Percentiles rank a stretch among this genome's conserved stretches.
Conservation (phyloP, 2,797 vertebrate genomes). For the Nyctalus aviator region DNA sequence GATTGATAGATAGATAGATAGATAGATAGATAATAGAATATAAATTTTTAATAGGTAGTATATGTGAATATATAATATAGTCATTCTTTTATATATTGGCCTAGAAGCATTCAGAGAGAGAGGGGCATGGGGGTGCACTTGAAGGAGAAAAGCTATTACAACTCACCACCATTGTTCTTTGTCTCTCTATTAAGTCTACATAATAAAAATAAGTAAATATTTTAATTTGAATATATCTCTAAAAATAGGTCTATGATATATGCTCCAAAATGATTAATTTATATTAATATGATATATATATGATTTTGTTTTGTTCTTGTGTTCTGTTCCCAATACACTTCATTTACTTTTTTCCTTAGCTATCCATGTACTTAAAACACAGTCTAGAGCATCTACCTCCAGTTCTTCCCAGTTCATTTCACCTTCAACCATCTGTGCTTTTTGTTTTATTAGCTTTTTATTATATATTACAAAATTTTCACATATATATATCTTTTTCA, state of each 20-base stretch:
- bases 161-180: not conserved
- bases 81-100: not conserved
- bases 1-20: not conserved
- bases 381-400: not conserved
- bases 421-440: not conserved
- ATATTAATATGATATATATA: not conserved
- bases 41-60: not conserved
- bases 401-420: not conserved
- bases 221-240: not conserved
- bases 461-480: not conserved
- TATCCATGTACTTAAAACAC: not conserved
- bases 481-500: not conserved
- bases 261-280: not conserved
- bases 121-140: rapidly evolving
- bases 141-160: not conserved
- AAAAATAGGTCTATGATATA: not conserved
- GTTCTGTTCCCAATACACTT: not conserved
- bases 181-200: not conserved
- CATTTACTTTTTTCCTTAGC: not conserved
- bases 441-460: not conserved
- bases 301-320: not conserved
- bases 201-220: not conserved
- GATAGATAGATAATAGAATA: not conserved
- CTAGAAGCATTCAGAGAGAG: not conserved
- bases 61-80: not conserved